Base-by-base conservation (phyloP, 2,797 vertebrate genomes). In the Ispidina picta region DNA sequence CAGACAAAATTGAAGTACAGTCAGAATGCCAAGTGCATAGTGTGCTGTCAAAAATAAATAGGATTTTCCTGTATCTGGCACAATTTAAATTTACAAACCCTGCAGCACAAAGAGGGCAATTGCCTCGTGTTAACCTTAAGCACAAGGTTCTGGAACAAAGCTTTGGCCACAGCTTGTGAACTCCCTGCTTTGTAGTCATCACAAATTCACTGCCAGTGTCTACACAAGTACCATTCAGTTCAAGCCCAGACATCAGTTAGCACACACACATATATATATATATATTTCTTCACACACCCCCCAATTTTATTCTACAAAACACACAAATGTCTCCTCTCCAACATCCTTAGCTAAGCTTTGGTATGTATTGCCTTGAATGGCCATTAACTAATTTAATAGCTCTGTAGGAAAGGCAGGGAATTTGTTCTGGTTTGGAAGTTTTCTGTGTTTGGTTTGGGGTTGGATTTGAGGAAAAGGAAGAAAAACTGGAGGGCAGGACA, bases 41-140 rank as follows among this genome's bases (percentile, higher is more conserved):
- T 26, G 46, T 23, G 28, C 37, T 72, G 37, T 55, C 63, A 88
- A 22, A 90, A 80, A 86, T 16, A 93, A 76, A 86, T 0, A 73
- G 11, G 37, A 54, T n/a, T 76, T 91, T 62, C 60, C 64, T 82
- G 37, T 51, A 55, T 62, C 56, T 64, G 29, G 39, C 54, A 72
- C 15, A 89, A 68, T 55, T 89, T 73, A 88, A 79, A 71, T 74
- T 84, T 86, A 91, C 74, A 84, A 92, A 86, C 46, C 54, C 58
- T 65, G 68, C 22, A 79, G 41, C 56, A 84, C 17, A 22, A 78
- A 78, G 41, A 76, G 46, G 20, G 26, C 89, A 93, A 92, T 43
- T 92, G 64, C 29, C 68, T 83, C 6, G 1, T 8, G 56, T 92
- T 93, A 89, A 64, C 49, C 74, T 88, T 51, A 79, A 84, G 84